A percentile compares a stretch with the other conserved stretches of the same genome.
Conservation (phyloP, 2,797 vertebrate genomes). For the Pseudopleuronectes americanus region DNA sequence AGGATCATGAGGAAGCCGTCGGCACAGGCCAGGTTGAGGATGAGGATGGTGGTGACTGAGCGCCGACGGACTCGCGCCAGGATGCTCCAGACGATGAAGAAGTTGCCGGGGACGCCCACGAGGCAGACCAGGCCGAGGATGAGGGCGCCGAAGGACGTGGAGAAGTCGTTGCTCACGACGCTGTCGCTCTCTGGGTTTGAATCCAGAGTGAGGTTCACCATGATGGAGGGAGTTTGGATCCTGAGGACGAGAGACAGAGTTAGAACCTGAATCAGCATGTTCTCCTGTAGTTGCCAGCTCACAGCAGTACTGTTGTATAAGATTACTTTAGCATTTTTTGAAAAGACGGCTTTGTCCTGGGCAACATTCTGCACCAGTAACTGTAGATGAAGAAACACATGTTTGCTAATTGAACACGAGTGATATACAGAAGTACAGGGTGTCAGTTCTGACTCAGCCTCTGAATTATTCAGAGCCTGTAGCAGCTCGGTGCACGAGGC, state of each 20-base stretch:
- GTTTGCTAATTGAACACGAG: not conserved
- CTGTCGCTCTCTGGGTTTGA: not conserved
- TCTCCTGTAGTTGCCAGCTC: no score
- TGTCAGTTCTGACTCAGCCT: constrained; percentile 43
- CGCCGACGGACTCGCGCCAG: constrained; percentile 79
- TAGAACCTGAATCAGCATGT: not conserved
- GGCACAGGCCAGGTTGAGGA: constrained; percentile 89
- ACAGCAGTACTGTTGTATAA: no score
- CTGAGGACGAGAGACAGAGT: constrained; percentile 20
- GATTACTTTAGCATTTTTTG: not conserved
- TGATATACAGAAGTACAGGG: not conserved
- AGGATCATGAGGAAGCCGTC: constrained; percentile 88
- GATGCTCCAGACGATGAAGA: constrained; percentile 92
- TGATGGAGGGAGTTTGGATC: constrained; percentile 18
- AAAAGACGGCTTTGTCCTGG: not conserved
- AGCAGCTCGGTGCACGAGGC: not conserved
- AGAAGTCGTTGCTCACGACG: constrained; percentile 68
- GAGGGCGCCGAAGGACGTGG: constrained; percentile 80
- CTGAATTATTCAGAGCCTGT: constrained; percentile 54
- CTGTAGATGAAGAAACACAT: not conserved
- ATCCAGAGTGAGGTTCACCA: rapidly evolving
- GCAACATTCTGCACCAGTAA: not conserved
- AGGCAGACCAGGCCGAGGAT: constrained; percentile 87
- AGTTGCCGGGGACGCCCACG: constrained; percentile 90
- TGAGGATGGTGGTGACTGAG: constrained; percentile 88